A percentile compares a stretch with the other conserved stretches of the same genome.
Conservation (phyloP, 2,888 invertebrate genomes). For the Polyploca ridens region DNA sequence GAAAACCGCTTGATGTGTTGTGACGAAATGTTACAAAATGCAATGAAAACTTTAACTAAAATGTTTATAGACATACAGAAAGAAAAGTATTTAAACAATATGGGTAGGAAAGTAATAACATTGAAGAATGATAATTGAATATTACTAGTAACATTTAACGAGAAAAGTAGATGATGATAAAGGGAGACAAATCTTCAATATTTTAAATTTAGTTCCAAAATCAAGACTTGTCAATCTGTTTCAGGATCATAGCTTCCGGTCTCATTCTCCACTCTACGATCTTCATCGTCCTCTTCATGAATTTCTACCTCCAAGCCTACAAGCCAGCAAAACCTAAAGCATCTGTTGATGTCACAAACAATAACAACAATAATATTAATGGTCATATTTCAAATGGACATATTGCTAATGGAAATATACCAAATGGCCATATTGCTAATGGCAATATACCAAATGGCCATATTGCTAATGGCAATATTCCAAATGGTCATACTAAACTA, state of each 20-base stretch:
- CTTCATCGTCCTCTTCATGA: slow-evolving; percentile 95
- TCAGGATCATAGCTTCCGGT: slow-evolving; percentile 88
- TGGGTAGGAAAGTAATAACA: too few relatives aligned
- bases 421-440: slow-evolving; percentile 46
- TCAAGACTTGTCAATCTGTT: slow-evolving; percentile 26
- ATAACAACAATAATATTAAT: slow-evolving; percentile 47
- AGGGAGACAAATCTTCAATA: too few relatives aligned
- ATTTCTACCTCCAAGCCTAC: slow-evolving; percentile 96
- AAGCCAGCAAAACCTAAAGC: slow-evolving; percentile 56
- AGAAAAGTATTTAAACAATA: too few relatives aligned
- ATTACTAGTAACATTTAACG: too few relatives aligned
- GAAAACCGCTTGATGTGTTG: too few relatives aligned
- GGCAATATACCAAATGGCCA: slow-evolving; percentile 43
- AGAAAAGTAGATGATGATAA: too few relatives aligned
- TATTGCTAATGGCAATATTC: slow-evolving; percentile 30
- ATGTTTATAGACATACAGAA: too few relatives aligned
- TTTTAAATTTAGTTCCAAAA: neutral
- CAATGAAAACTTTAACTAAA: too few relatives aligned
- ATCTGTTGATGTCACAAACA: slow-evolving; percentile 46
- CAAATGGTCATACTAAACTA: slow-evolving; percentile 27
- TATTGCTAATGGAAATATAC: slow-evolving; percentile 30
- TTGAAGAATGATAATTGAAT: too few relatives aligned
- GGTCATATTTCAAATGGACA: slow-evolving; percentile 8
- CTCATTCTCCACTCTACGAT: slow-evolving; percentile 92
- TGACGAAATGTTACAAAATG: too few relatives aligned